Evolutionary conservation across 2,113 vertebrate species (phyloP).

Genomic region (Heteronetta atricapilla): DNA sequence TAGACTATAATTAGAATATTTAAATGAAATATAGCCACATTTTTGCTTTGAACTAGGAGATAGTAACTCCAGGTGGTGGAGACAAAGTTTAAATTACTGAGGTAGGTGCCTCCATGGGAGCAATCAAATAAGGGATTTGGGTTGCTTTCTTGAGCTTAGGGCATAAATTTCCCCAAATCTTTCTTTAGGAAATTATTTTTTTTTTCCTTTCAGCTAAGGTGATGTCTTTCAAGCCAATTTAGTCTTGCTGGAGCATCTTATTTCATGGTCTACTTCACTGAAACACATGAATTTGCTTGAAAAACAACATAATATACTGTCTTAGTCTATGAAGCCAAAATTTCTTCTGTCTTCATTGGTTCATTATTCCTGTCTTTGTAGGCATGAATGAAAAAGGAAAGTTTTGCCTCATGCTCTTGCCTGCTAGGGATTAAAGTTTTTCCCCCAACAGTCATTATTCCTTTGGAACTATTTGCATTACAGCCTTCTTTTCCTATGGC

Average conservation of each 20-base stretch:
- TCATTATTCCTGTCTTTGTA: neutral
- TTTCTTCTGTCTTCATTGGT: neutral
- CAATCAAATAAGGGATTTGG: neutral
- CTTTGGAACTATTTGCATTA: neutral
- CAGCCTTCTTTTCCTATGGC: neutral
- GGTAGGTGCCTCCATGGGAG: neutral
- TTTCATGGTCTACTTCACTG: neutral
- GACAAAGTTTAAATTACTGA: neutral
- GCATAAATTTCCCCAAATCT: neutral
- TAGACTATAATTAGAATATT: neutral
- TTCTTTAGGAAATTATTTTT: neutral
- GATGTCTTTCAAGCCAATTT: neutral
- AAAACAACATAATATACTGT: neutral
- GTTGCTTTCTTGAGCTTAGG: neutral
- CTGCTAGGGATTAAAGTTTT: neutral
- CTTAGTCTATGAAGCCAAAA: neutral
- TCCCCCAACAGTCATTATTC: neutral
- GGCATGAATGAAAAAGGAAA: neutral
- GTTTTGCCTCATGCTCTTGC: neutral
- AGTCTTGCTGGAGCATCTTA: neutral
- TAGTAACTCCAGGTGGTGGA: neutral
- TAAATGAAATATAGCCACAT: neutral
- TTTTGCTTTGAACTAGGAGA: neutral
- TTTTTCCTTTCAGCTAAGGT: neutral
- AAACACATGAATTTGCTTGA: neutral